These are phyloP conservation scores for Himantopus leucocephalus DNA, from an alignment of 2,113 vertebrate species.

Conservation along the genomic window DNA sequence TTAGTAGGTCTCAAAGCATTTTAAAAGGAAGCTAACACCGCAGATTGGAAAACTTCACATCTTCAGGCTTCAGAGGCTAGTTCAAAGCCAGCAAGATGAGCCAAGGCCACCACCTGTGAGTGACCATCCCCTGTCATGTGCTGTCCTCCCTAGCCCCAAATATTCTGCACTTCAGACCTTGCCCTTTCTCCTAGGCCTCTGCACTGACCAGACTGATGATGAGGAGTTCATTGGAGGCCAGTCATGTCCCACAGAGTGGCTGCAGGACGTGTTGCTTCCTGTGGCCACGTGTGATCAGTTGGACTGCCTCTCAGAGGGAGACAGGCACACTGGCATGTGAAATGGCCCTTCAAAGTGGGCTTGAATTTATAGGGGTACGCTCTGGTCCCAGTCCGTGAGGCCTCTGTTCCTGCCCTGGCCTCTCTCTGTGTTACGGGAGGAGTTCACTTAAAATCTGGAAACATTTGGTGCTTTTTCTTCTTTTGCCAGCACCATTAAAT, in stretches of 20 bases:
- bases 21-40: neutral
- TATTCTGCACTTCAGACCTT: neutral
- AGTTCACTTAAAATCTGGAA: neutral
- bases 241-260: neutral
- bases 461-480: neutral
- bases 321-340: neutral
- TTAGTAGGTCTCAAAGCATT: neutral
- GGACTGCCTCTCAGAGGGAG: neutral
- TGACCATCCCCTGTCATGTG: accelerated
- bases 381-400: accelerated
- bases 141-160: neutral
- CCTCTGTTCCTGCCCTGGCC: neutral
- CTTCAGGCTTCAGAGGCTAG: neutral
- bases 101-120: neutral
- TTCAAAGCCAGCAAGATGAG: neutral
- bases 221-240: neutral
- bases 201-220: neutral
- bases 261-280: neutral
- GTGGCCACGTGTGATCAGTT: neutral
- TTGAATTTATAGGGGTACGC: neutral
- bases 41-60: neutral
- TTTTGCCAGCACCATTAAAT: neutral
- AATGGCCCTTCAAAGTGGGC: neutral
- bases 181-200: neutral
- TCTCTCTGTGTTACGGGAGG: neutral